Evolutionary conservation across 2,113 vertebrate species (phyloP).

Genomic region (Himantopus leucocephalus): DNA sequence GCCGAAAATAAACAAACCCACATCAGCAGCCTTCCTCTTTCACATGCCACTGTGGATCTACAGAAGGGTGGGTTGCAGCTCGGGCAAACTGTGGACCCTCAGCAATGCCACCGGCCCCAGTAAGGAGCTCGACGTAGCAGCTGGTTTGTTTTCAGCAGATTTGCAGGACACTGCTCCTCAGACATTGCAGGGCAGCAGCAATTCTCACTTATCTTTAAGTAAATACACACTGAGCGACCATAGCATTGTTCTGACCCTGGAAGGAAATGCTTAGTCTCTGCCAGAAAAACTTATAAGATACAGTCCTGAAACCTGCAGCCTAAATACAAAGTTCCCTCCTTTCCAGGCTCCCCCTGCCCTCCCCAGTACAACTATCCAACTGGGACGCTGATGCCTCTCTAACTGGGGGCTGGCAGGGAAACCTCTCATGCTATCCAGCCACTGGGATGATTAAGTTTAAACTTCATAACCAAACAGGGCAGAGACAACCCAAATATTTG

Average conservation of each 20-base stretch:
- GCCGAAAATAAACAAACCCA: neutral
- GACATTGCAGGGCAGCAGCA: neutral
- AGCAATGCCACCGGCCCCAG: neutral
- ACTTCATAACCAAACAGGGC: slow-evolving; percentile 50
- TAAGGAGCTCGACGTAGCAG: fast-evolving
- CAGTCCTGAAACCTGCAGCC: neutral
- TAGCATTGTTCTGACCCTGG: neutral
- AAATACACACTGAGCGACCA: neutral
- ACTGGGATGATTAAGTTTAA: neutral
- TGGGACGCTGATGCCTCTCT: neutral
- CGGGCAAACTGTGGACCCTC: fast-evolving
- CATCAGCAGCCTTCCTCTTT: neutral
- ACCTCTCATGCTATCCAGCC: neutral
- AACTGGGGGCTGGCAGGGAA: neutral
- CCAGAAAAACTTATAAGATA: neutral
- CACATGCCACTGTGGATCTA: fast-evolving
- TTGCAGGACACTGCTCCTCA: neutral
- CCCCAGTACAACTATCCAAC: neutral
- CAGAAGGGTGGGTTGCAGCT: neutral
- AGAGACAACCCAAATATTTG: slow-evolving; percentile 62
- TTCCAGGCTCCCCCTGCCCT: neutral
- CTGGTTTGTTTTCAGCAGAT: neutral
- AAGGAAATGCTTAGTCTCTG: neutral
- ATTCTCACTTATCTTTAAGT: neutral
- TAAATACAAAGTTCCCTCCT: neutral